Base-by-base conservation (phyloP, 2,888 invertebrate genomes). In the Saturnia pavonia region DNA sequence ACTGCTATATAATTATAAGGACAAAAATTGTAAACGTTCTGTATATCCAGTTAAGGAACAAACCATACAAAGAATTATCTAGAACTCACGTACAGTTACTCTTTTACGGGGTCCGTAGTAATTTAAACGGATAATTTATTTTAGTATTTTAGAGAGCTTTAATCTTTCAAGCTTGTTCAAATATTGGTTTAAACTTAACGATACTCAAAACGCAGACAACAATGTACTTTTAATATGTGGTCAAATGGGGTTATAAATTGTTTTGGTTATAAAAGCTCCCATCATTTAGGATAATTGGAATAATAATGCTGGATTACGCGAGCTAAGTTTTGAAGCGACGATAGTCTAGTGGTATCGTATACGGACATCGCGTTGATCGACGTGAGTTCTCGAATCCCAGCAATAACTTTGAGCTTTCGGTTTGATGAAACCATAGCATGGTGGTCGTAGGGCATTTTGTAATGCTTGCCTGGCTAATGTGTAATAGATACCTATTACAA, bases 121-220 rank as follows among this genome's bases (percentile, higher is more conserved):
- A 78, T 82, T 81, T 83, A 78, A 81, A 78, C 80, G 81, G 80
- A 78, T 81, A 79, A 78, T 83, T 85, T 80, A 79, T 75, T 76
- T 77, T 78, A 77, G 79, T 76, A 66, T 48, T 69, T 69, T 34
- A 4, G 34, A 34, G 34, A 34, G 34, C 34, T 34, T 34, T 51
- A 1, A 51, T 51, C 19, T 51, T 51, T 1, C 19, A 48, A 67
- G 74, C 27, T 45, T 12, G 40, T 25, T 67, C 12, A 63, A 7
- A 19, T 63, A 34, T 34, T 63, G 27, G 34, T 34, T 60, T 63
- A 63, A 0, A 27, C 16, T 19, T 16, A 63, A n/a, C 54, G 22
- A 22, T 54, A 1, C 19, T 54, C 54, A 54, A 22, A 48, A 48
- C 14, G 0, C 14, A 48, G 45, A 16, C 16, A 2, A 16, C 45